Evolutionary conservation across 2,113 vertebrate species (phyloP), one percentile per base, ranked within the genome.

Genomic region (Globicephala melas): DNA sequence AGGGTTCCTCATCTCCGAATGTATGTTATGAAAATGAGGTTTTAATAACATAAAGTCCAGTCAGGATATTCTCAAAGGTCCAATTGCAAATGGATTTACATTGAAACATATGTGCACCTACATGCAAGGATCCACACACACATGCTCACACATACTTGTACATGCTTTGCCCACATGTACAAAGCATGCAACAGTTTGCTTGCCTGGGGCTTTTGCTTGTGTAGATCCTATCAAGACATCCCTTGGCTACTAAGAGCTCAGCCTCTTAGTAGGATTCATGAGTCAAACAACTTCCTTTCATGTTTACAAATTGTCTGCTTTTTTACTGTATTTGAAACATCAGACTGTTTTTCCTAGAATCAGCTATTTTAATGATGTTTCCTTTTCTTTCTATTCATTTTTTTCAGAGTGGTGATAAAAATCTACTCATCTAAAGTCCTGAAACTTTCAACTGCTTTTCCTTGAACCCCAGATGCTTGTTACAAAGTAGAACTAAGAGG

Each of bases 321-420:
- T 89, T 28, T 77, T 88, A 58, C 6, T 65, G 0, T 89, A n/a
- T 81, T 80, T 73, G 36, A 82, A 85, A 53, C 38, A 85, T 12
- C 25, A 73, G 23, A 4, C 6, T 79, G 8, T 55, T 44, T 68
- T 67, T 81, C 20, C n/a, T 80, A 67, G 18, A 87, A 83, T 84
- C 62, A 58, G 36, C 80, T 95, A 82, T 38, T 90, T 97, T 94
- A 41, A 81, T 63, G n/a, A 21, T 28, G 18, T 87, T 92, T 36
- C 3, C 14, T 90, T 74, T 89, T 84, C 28, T 50, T 82, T 31
- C 18, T 62, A 5, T 28, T 79, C 65, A 11, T 36, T 44, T 81
- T 85, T 91, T 36, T 71, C 25, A 55, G 28, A 68, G 20, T n/a
- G 53, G 11, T 84, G 50, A 87, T 88, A 94, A 93, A 87, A 73